Conservation (phyloP, 2,888 invertebrate genomes). For the Latheticus oryzae region DNA sequence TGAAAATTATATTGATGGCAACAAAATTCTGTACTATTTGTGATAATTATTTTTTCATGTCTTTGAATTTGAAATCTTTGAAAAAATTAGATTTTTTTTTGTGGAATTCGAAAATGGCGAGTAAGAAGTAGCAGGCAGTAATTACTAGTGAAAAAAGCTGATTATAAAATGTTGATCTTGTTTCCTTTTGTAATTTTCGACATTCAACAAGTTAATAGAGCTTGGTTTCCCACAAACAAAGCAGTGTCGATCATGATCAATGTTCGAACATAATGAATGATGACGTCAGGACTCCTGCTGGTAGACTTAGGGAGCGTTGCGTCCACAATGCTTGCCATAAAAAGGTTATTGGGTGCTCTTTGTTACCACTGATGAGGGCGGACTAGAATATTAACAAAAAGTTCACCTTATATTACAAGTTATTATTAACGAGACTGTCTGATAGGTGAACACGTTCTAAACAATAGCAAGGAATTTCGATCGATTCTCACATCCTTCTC, state of each 20-base stretch:
- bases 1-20: too few species aligned
- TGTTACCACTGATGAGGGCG: conserved; percentile 60
- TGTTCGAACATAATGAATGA: conserved; percentile 53
- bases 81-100: too few species aligned
- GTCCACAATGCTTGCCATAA: conserved; percentile 58
- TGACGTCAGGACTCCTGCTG: conserved; percentile 56
- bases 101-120: too few species aligned
- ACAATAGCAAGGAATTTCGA: conserved; percentile 40
- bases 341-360: conserved; percentile 59
- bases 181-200: too few species aligned
- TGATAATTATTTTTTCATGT: too few species aligned
- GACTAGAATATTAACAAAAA: conserved; percentile 58
- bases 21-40: too few species aligned
- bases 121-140: too few species aligned
- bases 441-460: conserved; percentile 41
- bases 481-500: conserved; percentile 36
- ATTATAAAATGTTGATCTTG: too few species aligned
- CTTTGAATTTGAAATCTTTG: too few species aligned
- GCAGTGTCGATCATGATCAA: conserved; percentile 48
- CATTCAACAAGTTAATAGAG: conserved; percentile 36
- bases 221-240: conserved; percentile 47
- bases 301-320: conserved; percentile 49
- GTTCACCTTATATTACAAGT: conserved; percentile 54
- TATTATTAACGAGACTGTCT: conserved; percentile 56
- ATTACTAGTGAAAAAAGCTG: too few species aligned